A percentile compares a stretch with the other conserved stretches of the same genome.
These are phyloP conservation scores for Notospermus geniculatus DNA, from an alignment of 1,140 invertebrate species.

Conservation along the genomic window DNA sequence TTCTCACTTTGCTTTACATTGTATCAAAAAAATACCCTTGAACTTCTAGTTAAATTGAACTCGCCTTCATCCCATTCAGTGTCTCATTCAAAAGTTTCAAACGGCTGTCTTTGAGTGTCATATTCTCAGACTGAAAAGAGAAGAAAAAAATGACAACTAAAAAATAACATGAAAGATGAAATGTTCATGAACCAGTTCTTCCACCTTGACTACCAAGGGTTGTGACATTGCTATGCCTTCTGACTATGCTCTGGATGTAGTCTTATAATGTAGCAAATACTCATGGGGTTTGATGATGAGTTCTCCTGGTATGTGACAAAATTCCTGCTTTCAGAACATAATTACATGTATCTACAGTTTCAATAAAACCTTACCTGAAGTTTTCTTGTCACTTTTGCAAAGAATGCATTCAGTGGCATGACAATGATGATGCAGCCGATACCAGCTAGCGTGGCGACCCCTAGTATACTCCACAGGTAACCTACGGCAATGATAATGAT, in stretches of 20 bases:
- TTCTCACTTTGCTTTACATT: neutral
- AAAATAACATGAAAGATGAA: no score
- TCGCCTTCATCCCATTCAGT: conserved; percentile 87
- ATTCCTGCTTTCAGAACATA: neutral
- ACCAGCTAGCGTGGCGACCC: conserved; percentile 39
- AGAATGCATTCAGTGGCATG: conserved; percentile 70
- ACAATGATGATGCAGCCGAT: conserved; percentile 43
- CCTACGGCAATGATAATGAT: conserved; percentile 82
- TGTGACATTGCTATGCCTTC: neutral
- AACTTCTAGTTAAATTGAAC: neutral
- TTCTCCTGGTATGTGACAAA: neutral
- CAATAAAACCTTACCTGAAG: conserved; percentile 51
- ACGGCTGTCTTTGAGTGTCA: conserved; percentile 62
- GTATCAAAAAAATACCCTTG: neutral
- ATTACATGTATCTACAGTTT: no score
- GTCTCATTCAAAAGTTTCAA: conserved; percentile 96
- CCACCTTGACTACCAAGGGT: neutral
- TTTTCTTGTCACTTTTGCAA: conserved; percentile 70
- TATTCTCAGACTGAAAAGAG: conserved; percentile 35
- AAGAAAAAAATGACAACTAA: no score
- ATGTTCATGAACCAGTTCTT: no score
- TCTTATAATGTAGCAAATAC: neutral
- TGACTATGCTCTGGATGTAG: neutral
- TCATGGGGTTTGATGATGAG: neutral
- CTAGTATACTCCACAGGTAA: conserved; percentile 77